Conservation (phyloP, 2,113 vertebrate genomes). For the Carettochelys insculpta region DNA sequence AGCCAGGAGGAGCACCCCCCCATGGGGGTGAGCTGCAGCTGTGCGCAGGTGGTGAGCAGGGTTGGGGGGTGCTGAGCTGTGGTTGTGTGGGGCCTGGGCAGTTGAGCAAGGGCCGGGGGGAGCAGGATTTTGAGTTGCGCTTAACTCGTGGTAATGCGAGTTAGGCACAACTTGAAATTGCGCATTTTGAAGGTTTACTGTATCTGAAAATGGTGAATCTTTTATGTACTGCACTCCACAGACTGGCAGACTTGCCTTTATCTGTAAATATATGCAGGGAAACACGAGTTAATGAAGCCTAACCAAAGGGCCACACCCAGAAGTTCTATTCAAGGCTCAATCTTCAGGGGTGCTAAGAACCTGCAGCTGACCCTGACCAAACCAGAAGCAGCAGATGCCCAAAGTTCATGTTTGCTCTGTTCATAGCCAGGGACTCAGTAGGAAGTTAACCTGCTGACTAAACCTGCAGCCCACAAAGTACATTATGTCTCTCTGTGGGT, state of each 20-base stretch:
- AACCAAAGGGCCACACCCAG: slow-evolving; percentile 19
- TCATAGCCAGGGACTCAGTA: not conserved
- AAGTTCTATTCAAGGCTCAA: slow-evolving; percentile 44
- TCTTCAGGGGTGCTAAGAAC: not conserved
- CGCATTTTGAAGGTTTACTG: too few species aligned
- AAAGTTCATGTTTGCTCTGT: not conserved
- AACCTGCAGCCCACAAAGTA: not conserved
- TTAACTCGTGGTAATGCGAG: too few species aligned
- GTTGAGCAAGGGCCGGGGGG: too few species aligned
- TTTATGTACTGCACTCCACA: not conserved
- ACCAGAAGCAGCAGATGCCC: not conserved
- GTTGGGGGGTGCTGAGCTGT: too few species aligned
- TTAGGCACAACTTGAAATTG: too few species aligned
- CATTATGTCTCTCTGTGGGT: not conserved
- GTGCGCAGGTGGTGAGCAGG: too few species aligned
- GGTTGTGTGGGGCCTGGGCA: too few species aligned
- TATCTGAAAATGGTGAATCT: not conserved
- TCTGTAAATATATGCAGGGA: slow-evolving; percentile 46
- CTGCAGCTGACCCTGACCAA: not conserved
- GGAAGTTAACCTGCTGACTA: not conserved
- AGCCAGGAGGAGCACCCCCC: too few species aligned
- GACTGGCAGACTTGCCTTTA: slow-evolving; percentile 41
- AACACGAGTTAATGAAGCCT: slow-evolving; percentile 38
- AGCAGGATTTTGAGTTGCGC: too few species aligned
- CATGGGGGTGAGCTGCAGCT: too few species aligned